Base-by-base conservation (phyloP, 2,888 invertebrate species). In the Lathronympha strigana region DNA sequence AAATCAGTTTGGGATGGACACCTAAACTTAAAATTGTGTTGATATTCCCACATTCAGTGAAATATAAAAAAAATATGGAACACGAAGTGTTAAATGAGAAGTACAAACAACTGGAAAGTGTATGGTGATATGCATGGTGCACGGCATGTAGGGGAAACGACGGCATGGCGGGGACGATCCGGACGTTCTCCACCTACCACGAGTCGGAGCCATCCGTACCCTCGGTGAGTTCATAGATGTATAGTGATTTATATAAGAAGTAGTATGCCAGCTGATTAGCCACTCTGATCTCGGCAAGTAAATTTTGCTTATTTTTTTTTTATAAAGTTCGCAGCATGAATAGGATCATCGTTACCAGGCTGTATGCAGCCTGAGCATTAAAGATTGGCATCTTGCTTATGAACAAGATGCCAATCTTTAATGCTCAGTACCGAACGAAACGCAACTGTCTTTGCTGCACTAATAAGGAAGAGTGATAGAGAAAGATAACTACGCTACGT, bases 151-250 rank as follows among this genome's bases (percentile, higher is more conserved):
- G 55, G 49, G 49, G 40, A 43, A 31, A 28, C 25, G 71, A 66
- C 63, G 80, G 80, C 73, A 91, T 92, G 91, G 89, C 91, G 80
- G 90, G 90, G 67, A 80, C 88, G 49, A 88, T 87, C 64, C 81
- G 91, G 73, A 90, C 90, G 67, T 82, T 86, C 67, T 87, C 91
- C 70, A 84, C 87, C 17, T 83, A 89, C 77, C 88, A 87, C 67
- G 90, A 90, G 45, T 72, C 85, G 67, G 88, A 88, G 68, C 86
- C 84, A 5, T 76, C 85, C 38, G 82, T 82, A 43, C 78, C 79
- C 68, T 81, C 90, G 83, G 91, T 91, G 67, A 90, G 90, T 80
- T 43, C 21, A 19, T 43, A 13, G 15, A 38, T 33, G 11, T 33
- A 33, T 8, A 40, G 8, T 25, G 25, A 25, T 3, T 3, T 1